These are phyloP conservation scores for Punctoribates punctum DNA, from an alignment of 2,888 invertebrate genomes.

Conservation along the genomic window DNA sequence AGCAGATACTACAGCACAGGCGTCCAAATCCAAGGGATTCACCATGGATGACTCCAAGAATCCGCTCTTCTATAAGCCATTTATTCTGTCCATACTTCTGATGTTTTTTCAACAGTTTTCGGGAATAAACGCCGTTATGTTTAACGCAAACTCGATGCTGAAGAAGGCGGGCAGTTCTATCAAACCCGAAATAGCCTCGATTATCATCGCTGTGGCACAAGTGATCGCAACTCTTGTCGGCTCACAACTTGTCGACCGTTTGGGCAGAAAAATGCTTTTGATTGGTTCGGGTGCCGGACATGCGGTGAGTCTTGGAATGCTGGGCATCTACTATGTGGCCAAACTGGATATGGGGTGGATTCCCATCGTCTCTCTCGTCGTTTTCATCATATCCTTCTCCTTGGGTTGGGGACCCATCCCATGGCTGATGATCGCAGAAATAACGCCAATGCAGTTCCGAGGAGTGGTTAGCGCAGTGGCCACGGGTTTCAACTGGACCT, in stretches of 20 bases:
- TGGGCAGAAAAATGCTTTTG: conserved; percentile 53
- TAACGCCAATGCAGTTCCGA: conserved; percentile 57
- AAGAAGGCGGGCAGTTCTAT: conserved; percentile 51
- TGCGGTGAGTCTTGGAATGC: conserved; percentile 50
- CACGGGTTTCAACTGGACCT: conserved; percentile 43
- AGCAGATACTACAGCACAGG: conserved; percentile 10
- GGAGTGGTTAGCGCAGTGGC: conserved; percentile 44
- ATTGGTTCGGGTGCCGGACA: conserved; percentile 53
- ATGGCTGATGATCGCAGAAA: conserved; percentile 55
- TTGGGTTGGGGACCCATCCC: conserved; percentile 56
- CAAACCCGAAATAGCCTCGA: conserved; percentile 50
- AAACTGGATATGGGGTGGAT: conserved; percentile 47
- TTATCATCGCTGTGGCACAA: conserved; percentile 53
- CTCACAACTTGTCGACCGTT: conserved; percentile 53
- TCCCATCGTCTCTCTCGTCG: conserved; percentile 51
- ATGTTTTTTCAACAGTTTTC: conserved; percentile 55
- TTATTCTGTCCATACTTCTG: conserved; percentile 51
- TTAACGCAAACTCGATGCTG: conserved; percentile 54
- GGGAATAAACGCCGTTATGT: conserved; percentile 56
- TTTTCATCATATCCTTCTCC: conserved; percentile 54
- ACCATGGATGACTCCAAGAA: conserved; percentile 49
- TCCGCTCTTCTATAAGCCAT: conserved; percentile 51
- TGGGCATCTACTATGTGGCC: conserved; percentile 52
- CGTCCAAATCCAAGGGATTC: neutral
- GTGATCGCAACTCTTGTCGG: conserved; percentile 53